Percentiles rank a stretch among this genome's conserved stretches.
These are phyloP conservation scores for Aromia moschata DNA, from an alignment of 2,888 invertebrate species.

Conservation along the genomic window DNA sequence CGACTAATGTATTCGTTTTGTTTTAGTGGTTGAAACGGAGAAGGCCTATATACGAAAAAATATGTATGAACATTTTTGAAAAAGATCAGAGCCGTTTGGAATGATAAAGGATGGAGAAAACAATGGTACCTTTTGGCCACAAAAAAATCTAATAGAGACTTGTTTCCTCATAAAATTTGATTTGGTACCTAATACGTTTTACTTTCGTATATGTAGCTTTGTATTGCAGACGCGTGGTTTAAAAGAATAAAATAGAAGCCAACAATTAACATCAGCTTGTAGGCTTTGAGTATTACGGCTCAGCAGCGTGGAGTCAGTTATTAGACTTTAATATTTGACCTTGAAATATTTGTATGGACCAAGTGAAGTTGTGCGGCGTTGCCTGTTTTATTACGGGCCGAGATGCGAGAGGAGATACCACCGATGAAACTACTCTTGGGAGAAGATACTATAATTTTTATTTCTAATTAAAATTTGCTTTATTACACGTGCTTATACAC, in stretches of 20 bases:
- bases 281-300: slow-evolving; percentile 15
- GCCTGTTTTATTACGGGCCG: slow-evolving; percentile 35
- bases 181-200: too few species aligned
- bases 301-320: slow-evolving; percentile 43
- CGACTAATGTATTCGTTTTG: too few species aligned
- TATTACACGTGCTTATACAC: slow-evolving; percentile 24
- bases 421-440: slow-evolving; percentile 16
- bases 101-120: too few species aligned
- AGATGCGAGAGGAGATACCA: slow-evolving; percentile 13
- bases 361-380: slow-evolving; percentile 47
- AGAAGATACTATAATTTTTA: slow-evolving; percentile 20
- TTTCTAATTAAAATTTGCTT: slow-evolving; percentile 30
- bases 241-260: slow-evolving; percentile 3
- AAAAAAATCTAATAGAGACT: too few species aligned
- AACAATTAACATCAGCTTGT: slow-evolving; percentile 25
- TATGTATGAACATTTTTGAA: too few species aligned
- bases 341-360: slow-evolving; percentile 58
- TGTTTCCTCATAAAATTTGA: too few species aligned
- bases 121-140: too few species aligned
- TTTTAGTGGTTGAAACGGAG: too few species aligned
- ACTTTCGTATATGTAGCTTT: too few species aligned
- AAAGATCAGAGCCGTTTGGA: too few species aligned
- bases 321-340: slow-evolving; percentile 54
- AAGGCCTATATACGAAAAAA: too few species aligned
- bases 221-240: too few species aligned